A percentile compares a stretch with the other conserved stretches of the same genome.
phyloP scores from a whole-genome alignment of 2,797 vertebrate genomes.

The Microctenopoma stevenorrisi region DNA sequence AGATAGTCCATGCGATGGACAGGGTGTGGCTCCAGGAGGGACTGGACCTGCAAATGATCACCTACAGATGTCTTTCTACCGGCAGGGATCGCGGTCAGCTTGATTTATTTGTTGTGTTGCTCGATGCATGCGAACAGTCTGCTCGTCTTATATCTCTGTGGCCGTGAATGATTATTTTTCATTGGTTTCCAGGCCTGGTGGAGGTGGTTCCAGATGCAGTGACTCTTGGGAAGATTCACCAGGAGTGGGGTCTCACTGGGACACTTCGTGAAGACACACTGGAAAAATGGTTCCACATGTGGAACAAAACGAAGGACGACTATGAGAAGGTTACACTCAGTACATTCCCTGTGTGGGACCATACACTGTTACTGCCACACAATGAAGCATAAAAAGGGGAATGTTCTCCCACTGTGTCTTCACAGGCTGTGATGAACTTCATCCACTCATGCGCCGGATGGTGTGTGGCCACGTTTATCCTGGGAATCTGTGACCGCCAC shows the following conservation, averaged over 20 bases:
- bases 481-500: conserved; percentile 96
- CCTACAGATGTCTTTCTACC: conserved; percentile 92
- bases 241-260: conserved; percentile 91
- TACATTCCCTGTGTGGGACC: neutral
- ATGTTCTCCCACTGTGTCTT: conserved; percentile 2
- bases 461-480: conserved; percentile 94
- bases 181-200: conserved; percentile 86
- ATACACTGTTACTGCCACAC: neutral
- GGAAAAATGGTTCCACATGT: conserved; percentile 94
- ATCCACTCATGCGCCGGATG: conserved; percentile 96
- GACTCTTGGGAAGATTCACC: conserved; percentile 93
- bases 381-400: neutral
- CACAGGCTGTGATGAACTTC: conserved; percentile 94
- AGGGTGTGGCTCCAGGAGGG: conserved; percentile 93
- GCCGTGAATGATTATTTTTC: neutral
- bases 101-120: neutral
- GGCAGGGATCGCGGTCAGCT: conserved; percentile 87
- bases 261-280: conserved; percentile 91
- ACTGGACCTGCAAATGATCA: conserved; percentile 94
- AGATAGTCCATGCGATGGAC: conserved; percentile 94
- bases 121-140: neutral
- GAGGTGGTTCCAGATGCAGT: conserved; percentile 94
- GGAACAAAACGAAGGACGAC: conserved; percentile 90
- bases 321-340: conserved; percentile 88
- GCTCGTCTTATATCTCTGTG: neutral